Conservation (phyloP, 1,140 invertebrate species). For the Antheraea pernyi region DNA sequence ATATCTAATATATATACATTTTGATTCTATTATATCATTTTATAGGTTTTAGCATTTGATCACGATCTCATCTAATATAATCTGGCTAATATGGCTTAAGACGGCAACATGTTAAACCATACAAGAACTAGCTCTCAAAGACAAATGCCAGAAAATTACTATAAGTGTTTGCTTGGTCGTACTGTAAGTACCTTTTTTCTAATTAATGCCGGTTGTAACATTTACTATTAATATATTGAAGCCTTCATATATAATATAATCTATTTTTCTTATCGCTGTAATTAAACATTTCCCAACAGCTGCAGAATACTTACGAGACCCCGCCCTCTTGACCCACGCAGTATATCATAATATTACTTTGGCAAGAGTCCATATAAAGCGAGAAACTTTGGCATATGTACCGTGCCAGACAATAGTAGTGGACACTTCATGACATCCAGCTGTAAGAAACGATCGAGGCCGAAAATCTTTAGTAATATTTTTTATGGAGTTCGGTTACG, state of each 20-base stretch:
- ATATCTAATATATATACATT: no score
- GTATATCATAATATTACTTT: conserved; percentile 4
- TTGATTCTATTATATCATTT: no score
- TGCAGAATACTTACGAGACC: background rate
- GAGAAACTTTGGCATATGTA: conserved; percentile 5
- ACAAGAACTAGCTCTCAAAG: no score
- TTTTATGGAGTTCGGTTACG: conserved; percentile 7
- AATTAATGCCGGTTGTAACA: no score
- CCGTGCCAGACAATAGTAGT: background rate
- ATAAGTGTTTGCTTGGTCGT: no score
- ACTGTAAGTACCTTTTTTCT: no score
- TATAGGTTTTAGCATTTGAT: no score
- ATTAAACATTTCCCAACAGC: background rate
- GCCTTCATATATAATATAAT: background rate
- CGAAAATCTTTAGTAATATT: conserved; percentile 4
- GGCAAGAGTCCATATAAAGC: conserved; percentile 13
- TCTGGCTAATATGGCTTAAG: no score
- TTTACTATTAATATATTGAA: no score
- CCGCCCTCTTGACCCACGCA: background rate
- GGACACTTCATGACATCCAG: conserved; percentile 11
- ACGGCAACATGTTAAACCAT: no score
- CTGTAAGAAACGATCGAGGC: conserved; percentile 4
- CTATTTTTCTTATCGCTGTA: background rate
- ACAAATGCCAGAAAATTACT: no score
- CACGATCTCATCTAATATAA: no score